Evolutionary conservation across 1,140 invertebrate genomes (phyloP), one percentile per base, ranked within the genome.

Genomic region (Nasonia vitripennis): DNA sequence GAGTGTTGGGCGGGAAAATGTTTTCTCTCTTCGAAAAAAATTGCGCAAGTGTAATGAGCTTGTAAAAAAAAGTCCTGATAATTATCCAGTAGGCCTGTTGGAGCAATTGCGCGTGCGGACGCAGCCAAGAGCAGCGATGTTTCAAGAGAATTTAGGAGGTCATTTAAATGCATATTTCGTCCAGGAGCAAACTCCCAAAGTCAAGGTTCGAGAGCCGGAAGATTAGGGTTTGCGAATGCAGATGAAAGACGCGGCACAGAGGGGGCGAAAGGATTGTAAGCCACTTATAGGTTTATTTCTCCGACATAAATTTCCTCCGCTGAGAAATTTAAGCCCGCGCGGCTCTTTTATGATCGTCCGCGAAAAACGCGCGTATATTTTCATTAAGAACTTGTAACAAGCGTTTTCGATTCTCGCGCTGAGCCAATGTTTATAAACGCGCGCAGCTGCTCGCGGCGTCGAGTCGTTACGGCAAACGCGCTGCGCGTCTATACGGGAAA

Each of bases 121-220:
- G 17, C 17, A 17, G 51, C 51, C 3, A 20, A 2, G 20, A 62
- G 20, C 27, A 27, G 55, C 55, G 20, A 62, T 62, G n/a, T 62
- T 62, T 62, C 17, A 62, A 87, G 86, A 81, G 87, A 89, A 89
- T 90, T 90, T 89, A 89, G 89, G 89, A 90, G 88, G 87, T 88
- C 87, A 90, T 90, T 89, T 90, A 90, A 90, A 90, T 90, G 89
- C 89, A 89, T 90, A 89, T 90, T 89, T 89, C 87, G 87, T 87
- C 79, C 86, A 88, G 87, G 88, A 88, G 83, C 80, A 87, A 88
- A 89, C 84, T 87, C 86, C 84, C 85, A 73, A 86, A 79, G 87
- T 87, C 81, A 87, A 89, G 88, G 87, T 86, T 86, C 77, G 85
- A 79, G 55, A n/a, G 51, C 12, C 2, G 87, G 81, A 85, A 85